A percentile compares a stretch with the other conserved stretches of the same genome.
Evolutionary conservation across 2,888 invertebrate species (phyloP).

Genomic region (Oasisia sp.): DNA sequence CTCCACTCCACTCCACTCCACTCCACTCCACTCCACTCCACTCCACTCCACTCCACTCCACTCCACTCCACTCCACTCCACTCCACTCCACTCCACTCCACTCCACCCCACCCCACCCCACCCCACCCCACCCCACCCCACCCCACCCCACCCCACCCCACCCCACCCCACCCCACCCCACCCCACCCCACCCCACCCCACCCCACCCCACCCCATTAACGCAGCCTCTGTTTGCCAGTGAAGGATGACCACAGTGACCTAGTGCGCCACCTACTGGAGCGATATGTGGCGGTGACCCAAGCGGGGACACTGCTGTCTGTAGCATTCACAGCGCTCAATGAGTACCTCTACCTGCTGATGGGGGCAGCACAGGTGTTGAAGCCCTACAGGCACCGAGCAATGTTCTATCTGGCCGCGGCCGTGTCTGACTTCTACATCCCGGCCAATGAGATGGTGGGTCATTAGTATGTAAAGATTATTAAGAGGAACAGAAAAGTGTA

Average conservation of each 20-base stretch:
- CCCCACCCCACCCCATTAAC: background rate
- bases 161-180: no score
- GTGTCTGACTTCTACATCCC: constrained; percentile 99
- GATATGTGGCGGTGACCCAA: constrained; percentile 73
- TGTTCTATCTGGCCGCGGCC: constrained; percentile 96
- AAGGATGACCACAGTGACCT: constrained; percentile 24
- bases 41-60: no score
- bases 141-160: no score
- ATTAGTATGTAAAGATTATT: background rate
- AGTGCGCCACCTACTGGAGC: constrained; percentile 49
- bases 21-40: no score
- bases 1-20: no score
- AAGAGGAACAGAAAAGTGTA: background rate
- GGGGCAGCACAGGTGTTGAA: constrained; percentile 79
- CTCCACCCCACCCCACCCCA: background rate
- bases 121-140: no score
- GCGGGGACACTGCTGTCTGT: constrained; percentile 33
- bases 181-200: no score
- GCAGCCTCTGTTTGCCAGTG: constrained; percentile 30
- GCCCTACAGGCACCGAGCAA: constrained; percentile 74
- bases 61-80: no score
- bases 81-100: no score
- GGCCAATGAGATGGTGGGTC: constrained; percentile 84
- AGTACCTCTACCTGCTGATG: constrained; percentile 90
- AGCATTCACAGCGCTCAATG: constrained; percentile 79